phyloP scores from a whole-genome alignment of 2,113 vertebrate species.

The Delphinapterus leucas region DNA sequence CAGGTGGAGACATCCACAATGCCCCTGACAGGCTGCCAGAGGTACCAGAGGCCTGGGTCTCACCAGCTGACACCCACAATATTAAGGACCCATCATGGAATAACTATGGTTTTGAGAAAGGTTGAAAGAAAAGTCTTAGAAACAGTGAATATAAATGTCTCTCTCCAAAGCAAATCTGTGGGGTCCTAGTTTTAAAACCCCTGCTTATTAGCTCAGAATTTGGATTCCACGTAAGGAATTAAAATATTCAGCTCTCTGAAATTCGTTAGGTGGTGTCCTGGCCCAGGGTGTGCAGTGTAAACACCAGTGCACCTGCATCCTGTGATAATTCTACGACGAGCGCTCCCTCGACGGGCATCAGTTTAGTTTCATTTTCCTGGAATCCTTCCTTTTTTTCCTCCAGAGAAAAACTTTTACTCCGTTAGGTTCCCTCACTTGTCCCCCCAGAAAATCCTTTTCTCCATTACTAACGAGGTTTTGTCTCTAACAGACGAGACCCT shows the following conservation, averaged over 20 bases:
- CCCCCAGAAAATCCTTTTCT: neutral
- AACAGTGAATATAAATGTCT: conserved; percentile 38
- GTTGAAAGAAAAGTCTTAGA: conserved; percentile 34
- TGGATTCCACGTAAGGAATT: conserved; percentile 33
- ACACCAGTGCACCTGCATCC: neutral
- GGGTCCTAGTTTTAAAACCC: conserved; percentile 28
- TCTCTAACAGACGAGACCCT: neutral
- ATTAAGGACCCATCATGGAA: neutral
- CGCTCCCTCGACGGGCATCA: neutral
- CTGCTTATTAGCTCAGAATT: conserved; percentile 38
- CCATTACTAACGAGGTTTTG: neutral
- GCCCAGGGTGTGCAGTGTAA: neutral
- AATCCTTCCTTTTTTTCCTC: neutral
- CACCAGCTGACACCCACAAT: neutral
- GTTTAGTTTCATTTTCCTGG: neutral
- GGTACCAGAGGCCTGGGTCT: neutral
- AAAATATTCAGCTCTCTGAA: neutral
- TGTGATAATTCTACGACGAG: neutral
- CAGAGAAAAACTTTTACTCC: neutral
- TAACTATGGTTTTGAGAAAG: conserved; percentile 20
- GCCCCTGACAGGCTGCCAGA: conserved; percentile 2
- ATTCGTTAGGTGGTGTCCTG: neutral
- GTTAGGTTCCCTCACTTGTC: neutral
- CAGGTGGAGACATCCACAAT: neutral
- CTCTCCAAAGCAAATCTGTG: conserved; percentile 46